Conservation (phyloP, 1,140 invertebrate species). For the Monomorium pharaonis region DNA sequence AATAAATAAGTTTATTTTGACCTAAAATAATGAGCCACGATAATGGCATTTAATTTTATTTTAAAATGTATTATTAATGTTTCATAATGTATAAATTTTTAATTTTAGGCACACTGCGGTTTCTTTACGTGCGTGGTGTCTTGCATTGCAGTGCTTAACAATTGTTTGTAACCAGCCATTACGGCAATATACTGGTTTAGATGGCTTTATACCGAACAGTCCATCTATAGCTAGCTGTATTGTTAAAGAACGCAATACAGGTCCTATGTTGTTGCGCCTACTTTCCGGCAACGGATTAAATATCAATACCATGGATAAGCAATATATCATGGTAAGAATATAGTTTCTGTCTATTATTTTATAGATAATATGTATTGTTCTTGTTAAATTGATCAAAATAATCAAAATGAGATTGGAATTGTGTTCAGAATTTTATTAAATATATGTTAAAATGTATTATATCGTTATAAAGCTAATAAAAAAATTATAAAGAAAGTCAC, state of each 20-base stretch:
- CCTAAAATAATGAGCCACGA: not conserved
- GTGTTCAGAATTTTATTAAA: not conserved
- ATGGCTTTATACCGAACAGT: slow-evolving; percentile 72
- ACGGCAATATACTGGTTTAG: slow-evolving; percentile 76
- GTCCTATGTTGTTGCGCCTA: slow-evolving; percentile 90
- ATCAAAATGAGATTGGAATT: not conserved
- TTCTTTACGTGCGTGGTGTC: slow-evolving; percentile 90
- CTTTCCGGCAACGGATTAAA: slow-evolving; percentile 88
- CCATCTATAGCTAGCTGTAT: slow-evolving; percentile 87
- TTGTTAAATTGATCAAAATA: not conserved
- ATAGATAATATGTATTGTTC: not conserved
- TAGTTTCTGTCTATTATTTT: not conserved
- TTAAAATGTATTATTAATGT: not conserved
- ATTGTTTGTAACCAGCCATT: slow-evolving; percentile 85
- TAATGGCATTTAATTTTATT: slow-evolving; percentile 8
- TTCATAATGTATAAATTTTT: slow-evolving; percentile 31
- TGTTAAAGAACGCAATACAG: slow-evolving; percentile 89
- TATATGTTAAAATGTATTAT: not conserved
- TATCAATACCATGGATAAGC: slow-evolving; percentile 85
- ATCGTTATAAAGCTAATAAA: too few species aligned
- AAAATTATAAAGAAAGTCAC: too few species aligned
- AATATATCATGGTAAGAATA: slow-evolving; percentile 84
- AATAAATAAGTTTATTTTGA: slow-evolving; percentile 9
- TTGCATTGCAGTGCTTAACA: slow-evolving; percentile 89
- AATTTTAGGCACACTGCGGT: slow-evolving; percentile 87